Evolutionary conservation across 2,113 vertebrate species (phyloP).

Genomic region (Hemiprocne comata): DNA sequence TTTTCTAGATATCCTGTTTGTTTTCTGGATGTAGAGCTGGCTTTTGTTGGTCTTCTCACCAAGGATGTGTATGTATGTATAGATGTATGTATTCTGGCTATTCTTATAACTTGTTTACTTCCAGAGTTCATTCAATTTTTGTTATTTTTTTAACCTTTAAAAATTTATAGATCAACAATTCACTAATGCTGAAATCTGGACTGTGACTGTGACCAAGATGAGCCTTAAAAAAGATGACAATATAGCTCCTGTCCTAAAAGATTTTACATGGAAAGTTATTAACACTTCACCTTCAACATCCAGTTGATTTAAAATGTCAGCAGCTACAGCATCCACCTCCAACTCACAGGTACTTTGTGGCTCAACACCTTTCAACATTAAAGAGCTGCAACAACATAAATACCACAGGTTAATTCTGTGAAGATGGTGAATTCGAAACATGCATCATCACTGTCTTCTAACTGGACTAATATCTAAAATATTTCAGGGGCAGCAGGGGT

Average conservation of each 20-base stretch:
- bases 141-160: background rate
- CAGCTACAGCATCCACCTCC: slow-evolving; percentile 96
- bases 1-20: background rate
- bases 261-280: background rate
- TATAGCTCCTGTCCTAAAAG: background rate
- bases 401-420: background rate
- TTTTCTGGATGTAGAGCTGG: background rate
- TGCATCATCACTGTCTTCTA: background rate
- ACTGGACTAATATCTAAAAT: background rate
- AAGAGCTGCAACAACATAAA: slow-evolving; percentile 82
- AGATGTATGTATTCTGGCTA: background rate
- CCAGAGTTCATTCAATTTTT: background rate
- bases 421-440: background rate
- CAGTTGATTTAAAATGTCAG: slow-evolving; percentile 92
- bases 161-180: background rate
- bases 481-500: background rate
- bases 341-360: slow-evolving; percentile 96
- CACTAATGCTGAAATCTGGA: background rate
- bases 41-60: background rate
- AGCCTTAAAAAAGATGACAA: background rate
- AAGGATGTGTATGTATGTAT: background rate
- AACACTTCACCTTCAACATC: slow-evolving; percentile 90
- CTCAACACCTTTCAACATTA: slow-evolving; percentile 87
- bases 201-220: background rate
- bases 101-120: background rate